Evolutionary conservation across 1,140 invertebrate species (phyloP).

Genomic region (Diachasma alloeum): DNA sequence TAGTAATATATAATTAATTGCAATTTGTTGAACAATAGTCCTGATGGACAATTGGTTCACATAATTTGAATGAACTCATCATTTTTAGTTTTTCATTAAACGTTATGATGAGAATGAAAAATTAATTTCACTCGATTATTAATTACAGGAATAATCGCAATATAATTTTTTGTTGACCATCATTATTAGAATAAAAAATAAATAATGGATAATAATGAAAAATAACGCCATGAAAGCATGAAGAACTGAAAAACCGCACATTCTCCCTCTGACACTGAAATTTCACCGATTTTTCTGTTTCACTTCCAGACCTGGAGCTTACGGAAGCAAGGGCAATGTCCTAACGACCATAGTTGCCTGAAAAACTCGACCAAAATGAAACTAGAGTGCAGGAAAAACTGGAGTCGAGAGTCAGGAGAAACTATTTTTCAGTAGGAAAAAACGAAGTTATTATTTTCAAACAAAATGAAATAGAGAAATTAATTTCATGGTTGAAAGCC

Average conservation of each 20-base stretch:
- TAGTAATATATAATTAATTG: no score
- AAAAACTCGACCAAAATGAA: constrained; percentile 8
- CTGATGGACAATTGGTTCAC: no score
- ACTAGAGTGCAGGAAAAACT: background rate
- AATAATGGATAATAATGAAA: no score
- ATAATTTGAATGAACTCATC: no score
- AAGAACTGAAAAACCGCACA: background rate
- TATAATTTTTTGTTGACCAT: no score
- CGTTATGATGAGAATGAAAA: no score
- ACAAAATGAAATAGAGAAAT: background rate
- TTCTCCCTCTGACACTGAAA: background rate
- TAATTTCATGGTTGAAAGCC: background rate
- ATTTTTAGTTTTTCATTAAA: no score
- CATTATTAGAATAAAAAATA: no score
- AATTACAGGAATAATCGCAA: no score
- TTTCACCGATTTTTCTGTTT: background rate
- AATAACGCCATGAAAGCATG: background rate
- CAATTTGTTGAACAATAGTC: no score
- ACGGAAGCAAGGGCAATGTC: constrained; percentile 46
- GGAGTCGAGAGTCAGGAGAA: background rate
- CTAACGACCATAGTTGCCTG: constrained; percentile 57
- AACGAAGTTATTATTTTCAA: background rate
- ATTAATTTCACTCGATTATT: no score
- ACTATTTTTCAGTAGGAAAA: background rate
- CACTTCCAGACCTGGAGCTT: constrained; percentile 47